Conservation (phyloP, 2,113 vertebrate genomes). For the Hydrochoerus hydrochaeris region DNA sequence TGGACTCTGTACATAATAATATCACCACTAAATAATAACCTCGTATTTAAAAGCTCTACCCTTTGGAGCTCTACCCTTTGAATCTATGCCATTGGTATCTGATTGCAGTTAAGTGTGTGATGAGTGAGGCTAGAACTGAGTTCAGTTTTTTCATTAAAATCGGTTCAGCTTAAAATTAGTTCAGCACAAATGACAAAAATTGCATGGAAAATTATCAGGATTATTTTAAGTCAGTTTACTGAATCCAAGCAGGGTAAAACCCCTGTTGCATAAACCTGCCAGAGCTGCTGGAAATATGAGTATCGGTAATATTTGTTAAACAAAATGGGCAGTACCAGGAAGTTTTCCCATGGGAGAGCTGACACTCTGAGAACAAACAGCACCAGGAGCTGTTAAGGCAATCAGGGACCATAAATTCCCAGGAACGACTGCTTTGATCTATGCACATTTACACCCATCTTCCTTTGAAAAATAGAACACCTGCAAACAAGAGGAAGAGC, state of each 20-base stretch:
- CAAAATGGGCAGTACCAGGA: slow-evolving; percentile 85
- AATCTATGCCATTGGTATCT: slow-evolving; percentile 69
- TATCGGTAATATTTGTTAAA: slow-evolving; percentile 87
- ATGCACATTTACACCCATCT: slow-evolving; percentile 64
- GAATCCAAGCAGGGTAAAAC: slow-evolving; percentile 80
- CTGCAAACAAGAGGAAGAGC: slow-evolving; percentile 67
- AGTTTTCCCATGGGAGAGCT: slow-evolving; percentile 74
- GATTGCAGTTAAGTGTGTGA: slow-evolving; percentile 77
- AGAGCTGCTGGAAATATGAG: slow-evolving; percentile 83
- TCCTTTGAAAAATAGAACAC: slow-evolving; percentile 42
- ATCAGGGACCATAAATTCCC: slow-evolving; percentile 76
- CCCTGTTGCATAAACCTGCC: slow-evolving; percentile 82
- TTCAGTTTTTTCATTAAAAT: slow-evolving; percentile 81
- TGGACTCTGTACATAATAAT: background rate
- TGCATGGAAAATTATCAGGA: slow-evolving; percentile 86
- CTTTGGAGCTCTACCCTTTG: slow-evolving; percentile 66
- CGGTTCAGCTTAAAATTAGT: slow-evolving; percentile 81
- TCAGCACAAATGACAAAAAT: slow-evolving; percentile 82
- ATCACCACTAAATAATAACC: slow-evolving; percentile 73
- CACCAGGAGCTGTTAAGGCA: slow-evolving; percentile 82
- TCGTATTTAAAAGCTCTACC: slow-evolving; percentile 77
- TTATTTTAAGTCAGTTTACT: slow-evolving; percentile 84
- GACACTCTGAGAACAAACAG: slow-evolving; percentile 74
- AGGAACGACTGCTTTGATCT: slow-evolving; percentile 69
- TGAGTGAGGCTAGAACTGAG: slow-evolving; percentile 68